Percentiles rank a stretch among this genome's conserved stretches.
Evolutionary conservation across 2,113 vertebrate species (phyloP).

Genomic region (Pyxicephalus adspersus): DNA sequence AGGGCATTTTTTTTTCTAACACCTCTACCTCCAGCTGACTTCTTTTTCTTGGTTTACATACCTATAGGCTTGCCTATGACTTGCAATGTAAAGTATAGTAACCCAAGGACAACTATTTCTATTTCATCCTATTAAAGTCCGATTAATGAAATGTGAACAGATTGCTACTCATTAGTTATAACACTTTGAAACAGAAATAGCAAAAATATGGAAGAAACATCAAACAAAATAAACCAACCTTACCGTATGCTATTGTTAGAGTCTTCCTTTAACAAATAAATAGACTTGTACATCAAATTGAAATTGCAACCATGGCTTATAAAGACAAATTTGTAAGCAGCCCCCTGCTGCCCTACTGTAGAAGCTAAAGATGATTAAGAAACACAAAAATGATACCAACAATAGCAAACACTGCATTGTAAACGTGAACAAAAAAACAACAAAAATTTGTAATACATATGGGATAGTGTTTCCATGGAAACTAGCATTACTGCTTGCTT

Average conservation of each 20-base stretch:
- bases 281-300: not conserved
- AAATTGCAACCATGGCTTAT: not conserved
- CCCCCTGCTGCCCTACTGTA: not conserved
- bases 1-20: too few species aligned
- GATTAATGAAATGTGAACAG: too few species aligned
- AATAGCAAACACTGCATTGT: slow-evolving; percentile 58
- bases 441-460: slow-evolving; percentile 68
- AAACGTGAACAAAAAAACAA: slow-evolving; percentile 59
- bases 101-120: too few species aligned
- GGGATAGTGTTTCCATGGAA: slow-evolving; percentile 80
- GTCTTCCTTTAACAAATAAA: not conserved
- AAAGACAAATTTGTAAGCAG: not conserved
- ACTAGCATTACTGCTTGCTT: slow-evolving; percentile 74
- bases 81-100: too few species aligned
- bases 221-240: too few species aligned
- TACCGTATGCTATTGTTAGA: too few species aligned
- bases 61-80: too few species aligned
- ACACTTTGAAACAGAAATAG: not conserved
- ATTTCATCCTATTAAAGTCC: too few species aligned
- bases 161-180: not conserved
- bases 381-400: slow-evolving; percentile 42
- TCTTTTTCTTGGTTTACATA: too few species aligned
- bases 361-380: slow-evolving; percentile 41
- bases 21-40: too few species aligned
- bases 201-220: not conserved